Evolutionary conservation across 2,888 invertebrate species (phyloP).

Genomic region (Quadroppia sp.): DNA sequence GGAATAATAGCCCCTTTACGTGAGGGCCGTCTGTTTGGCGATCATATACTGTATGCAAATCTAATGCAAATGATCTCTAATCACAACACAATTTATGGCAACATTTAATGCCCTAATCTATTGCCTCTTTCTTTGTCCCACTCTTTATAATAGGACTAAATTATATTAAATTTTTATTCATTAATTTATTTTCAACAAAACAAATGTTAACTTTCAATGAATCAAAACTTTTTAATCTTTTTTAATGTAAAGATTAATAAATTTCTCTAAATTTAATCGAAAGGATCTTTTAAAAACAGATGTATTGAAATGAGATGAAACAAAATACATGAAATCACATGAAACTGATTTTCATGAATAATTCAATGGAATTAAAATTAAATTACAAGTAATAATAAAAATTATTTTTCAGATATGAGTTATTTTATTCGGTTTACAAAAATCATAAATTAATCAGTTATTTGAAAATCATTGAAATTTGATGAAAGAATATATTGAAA

Average conservation of each 20-base stretch:
- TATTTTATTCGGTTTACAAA: too few relatives aligned
- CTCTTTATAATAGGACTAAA: not conserved
- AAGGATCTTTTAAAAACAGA: not conserved
- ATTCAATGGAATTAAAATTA: not conserved
- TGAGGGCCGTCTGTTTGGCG: not conserved
- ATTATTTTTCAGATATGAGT: too few relatives aligned
- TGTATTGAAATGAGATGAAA: not conserved
- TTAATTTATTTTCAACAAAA: not conserved
- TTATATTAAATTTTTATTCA: slow-evolving; percentile 11
- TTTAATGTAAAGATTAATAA: not conserved
- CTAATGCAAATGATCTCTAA: slow-evolving; percentile 25
- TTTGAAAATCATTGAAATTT: too few relatives aligned
- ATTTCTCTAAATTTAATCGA: not conserved
- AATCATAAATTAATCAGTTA: too few relatives aligned
- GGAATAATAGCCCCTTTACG: not conserved
- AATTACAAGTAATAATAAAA: too few relatives aligned
- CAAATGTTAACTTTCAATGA: not conserved
- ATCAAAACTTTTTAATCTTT: not conserved
- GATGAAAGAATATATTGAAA: too few relatives aligned
- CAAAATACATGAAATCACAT: not conserved
- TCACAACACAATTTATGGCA: slow-evolving; percentile 15
- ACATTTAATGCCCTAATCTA: not conserved
- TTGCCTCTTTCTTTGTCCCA: not conserved
- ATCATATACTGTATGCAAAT: slow-evolving; percentile 32
- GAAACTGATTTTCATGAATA: not conserved